phyloP scores from a whole-genome alignment of 2,888 invertebrate species.

The Synanthedon vespiformis region DNA sequence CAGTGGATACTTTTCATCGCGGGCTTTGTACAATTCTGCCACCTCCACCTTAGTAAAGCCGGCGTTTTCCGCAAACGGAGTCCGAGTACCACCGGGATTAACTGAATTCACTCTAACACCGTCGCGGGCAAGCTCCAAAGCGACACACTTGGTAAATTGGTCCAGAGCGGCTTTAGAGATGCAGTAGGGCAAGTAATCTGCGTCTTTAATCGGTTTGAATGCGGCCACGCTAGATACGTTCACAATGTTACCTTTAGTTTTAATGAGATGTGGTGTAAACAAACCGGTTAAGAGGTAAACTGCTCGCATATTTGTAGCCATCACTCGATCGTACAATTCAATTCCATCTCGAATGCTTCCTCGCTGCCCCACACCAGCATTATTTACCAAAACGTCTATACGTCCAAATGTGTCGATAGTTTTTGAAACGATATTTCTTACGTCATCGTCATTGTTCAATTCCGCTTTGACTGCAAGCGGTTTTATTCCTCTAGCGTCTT shows the following conservation, averaged over 20 bases:
- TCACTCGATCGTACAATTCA: slow-evolving; percentile 84
- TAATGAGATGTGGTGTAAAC: slow-evolving; percentile 83
- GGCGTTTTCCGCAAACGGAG: slow-evolving; percentile 72
- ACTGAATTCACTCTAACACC: slow-evolving; percentile 89
- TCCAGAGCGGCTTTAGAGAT: slow-evolving; percentile 94
- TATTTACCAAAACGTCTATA: slow-evolving; percentile 85
- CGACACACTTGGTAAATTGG: slow-evolving; percentile 90
- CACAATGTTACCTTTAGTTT: slow-evolving; percentile 85
- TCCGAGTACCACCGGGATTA: slow-evolving; percentile 93
- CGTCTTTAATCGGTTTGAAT: slow-evolving; percentile 60
- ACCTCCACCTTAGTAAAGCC: slow-evolving; percentile 74
- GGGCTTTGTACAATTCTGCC: slow-evolving; percentile 78
- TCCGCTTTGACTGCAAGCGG: slow-evolving; percentile 75
- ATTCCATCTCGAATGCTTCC: slow-evolving; percentile 86
- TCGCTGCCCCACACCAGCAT: slow-evolving; percentile 82
- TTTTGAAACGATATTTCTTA: slow-evolving; percentile 72
- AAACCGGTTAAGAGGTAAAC: slow-evolving; percentile 83
- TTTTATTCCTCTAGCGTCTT: slow-evolving; percentile 39
- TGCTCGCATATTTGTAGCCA: slow-evolving; percentile 86
- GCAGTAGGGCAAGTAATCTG: slow-evolving; percentile 86
- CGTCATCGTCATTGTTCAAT: slow-evolving; percentile 75
- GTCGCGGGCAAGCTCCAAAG: slow-evolving; percentile 82
- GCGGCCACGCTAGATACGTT: slow-evolving; percentile 95
- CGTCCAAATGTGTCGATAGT: slow-evolving; percentile 76
- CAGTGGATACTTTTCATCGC: slow-evolving; percentile 86